Evolutionary conservation across 92 coral and sea anemone species (phyloP).

Genomic region (Zoanthus gigantus): DNA sequence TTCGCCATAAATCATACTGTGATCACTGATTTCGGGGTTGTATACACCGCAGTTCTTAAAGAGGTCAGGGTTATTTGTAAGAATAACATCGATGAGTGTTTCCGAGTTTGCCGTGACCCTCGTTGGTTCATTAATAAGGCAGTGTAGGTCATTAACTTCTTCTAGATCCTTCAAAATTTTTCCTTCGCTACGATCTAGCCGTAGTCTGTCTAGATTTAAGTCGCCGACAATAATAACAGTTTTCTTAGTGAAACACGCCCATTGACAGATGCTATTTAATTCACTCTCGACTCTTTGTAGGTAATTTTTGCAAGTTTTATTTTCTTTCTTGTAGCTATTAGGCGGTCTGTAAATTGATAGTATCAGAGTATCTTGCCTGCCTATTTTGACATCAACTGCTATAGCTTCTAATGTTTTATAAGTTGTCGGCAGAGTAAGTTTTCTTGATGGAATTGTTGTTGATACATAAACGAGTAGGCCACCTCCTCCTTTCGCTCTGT

Average conservation of each 20-base stretch:
- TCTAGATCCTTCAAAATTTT: conserved; percentile 51
- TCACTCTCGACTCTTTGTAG: conserved; percentile 42
- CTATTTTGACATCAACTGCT: not conserved
- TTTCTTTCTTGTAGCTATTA: not conserved
- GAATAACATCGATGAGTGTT: no score
- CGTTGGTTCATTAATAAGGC: not conserved
- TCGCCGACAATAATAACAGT: no score
- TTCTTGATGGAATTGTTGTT: not conserved
- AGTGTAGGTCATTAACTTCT: conserved; percentile 20
- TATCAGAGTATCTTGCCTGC: not conserved
- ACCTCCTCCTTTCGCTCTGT: no score
- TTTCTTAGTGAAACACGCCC: conserved; percentile 9
- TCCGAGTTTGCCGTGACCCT: no score
- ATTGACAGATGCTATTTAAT: conserved; percentile 32
- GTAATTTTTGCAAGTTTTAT: conserved; percentile 14
- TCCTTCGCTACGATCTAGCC: conserved; percentile 44
- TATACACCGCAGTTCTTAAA: no score
- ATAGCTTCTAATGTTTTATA: not conserved
- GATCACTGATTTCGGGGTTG: no score
- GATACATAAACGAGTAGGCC: not conserved
- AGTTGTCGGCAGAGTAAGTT: conserved; percentile 18
- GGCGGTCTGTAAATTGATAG: conserved; percentile 38
- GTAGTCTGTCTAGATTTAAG: not conserved
- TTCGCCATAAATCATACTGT: no score
- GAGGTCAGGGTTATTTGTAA: no score